Base-by-base conservation (phyloP, 1,140 invertebrate species). In the Halesus radiatus region DNA sequence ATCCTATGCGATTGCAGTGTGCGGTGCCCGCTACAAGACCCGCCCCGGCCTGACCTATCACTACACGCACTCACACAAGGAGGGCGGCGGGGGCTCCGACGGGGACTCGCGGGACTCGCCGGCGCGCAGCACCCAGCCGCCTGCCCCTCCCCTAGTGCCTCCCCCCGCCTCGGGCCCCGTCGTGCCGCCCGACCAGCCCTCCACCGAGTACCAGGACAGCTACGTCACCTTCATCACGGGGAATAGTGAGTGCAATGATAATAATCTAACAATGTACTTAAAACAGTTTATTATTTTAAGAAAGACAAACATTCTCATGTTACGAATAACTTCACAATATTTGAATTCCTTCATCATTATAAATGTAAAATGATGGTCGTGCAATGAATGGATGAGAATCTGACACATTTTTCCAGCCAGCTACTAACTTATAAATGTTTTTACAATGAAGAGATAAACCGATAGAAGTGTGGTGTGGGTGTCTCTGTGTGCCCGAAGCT, bases 1-100 rank as follows among this genome's bases (percentile, higher is more conserved):
- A 45, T 7, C 10, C 8, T 1, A 45, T 45, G 13, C 13, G 37
- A 8, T 70, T 37, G 26, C 93, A 98, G 96, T 97, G 87, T 99
- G 98, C 92, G 95, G 37, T 13, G 96, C 87, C 97, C 96, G 86
- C 94, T 97, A 86, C 99, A 99, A 94, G 99, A 99, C 92, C 98
- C 97, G 72, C 93, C 97, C 98, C 81, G 98, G 98, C 84, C 92
- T 99, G 85, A 97, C 96, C 84, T 99, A 99, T 92, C 98, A 99
- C 93, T 97, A 97, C 92, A 94, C 95, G 88, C 97, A 98, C 92
- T 97, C 96, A 85, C 98, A 98, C 92, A 94, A 96, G 91, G 95
- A 94, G 86, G 26, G 86, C 85, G 20, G 81, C 8, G 68, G 76
- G 0, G 66, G 80, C 37, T 87, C 86, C 82, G 85, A 87, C 84